phyloP scores from a whole-genome alignment of 2,113 vertebrate genomes.

The Pollachius pollachius region DNA sequence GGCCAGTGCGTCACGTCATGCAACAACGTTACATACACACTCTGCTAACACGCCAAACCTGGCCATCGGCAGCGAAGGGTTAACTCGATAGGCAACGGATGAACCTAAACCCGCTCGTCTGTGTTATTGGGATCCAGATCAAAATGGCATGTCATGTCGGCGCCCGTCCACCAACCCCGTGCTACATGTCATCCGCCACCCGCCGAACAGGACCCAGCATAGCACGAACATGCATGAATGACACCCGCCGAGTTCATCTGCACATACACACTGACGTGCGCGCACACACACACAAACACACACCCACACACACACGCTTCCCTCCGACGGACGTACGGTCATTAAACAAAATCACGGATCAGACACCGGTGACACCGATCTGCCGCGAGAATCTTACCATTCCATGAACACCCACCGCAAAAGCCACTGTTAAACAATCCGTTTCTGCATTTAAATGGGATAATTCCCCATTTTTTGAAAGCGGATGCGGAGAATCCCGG shows the following conservation, averaged over 20 bases:
- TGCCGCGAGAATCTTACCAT: conserved; percentile 74
- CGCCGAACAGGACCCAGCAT: conserved; percentile 21
- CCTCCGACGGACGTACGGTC: conserved; percentile 45
- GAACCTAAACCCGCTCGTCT: background rate
- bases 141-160: conserved; percentile 1
- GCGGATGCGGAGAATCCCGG: conserved; percentile 73
- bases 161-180: background rate
- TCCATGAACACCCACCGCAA: conserved; percentile 53
- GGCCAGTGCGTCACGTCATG: conserved; percentile 21
- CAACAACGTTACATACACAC: background rate
- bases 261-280: conserved; percentile 32
- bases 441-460: conserved; percentile 57
- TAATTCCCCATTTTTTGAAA: conserved; percentile 72
- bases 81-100: background rate
- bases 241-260: conserved; percentile 28
- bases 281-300: conserved; percentile 22
- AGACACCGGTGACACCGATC: conserved; percentile 49
- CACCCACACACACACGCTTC: conserved; percentile 28
- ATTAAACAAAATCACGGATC: conserved; percentile 59
- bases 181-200: conserved; percentile 14
- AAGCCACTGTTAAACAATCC: conserved; percentile 29
- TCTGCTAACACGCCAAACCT: conserved; percentile 13
- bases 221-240: conserved; percentile 26
- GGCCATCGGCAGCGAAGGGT: background rate
- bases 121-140: conserved; percentile 39